phyloP scores from a whole-genome alignment of 2,113 vertebrate species.

The Megalops atlanticus region DNA sequence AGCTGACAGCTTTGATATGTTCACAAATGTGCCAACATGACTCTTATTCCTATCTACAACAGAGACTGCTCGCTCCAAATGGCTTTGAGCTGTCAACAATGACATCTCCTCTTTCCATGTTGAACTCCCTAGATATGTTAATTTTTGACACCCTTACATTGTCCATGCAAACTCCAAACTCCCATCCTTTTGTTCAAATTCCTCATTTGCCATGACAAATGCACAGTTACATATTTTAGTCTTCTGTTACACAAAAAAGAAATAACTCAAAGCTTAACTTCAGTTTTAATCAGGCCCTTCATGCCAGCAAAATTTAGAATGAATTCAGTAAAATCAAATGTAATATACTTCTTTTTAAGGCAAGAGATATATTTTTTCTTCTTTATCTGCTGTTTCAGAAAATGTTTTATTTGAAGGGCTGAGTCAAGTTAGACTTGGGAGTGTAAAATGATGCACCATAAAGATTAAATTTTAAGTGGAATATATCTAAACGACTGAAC shows the following conservation, averaged over 20 bases:
- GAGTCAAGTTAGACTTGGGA: neutral
- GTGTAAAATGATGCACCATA: slow-evolving; percentile 56
- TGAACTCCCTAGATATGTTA: slow-evolving; percentile 37
- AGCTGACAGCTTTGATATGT: slow-evolving; percentile 20
- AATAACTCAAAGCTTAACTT: neutral
- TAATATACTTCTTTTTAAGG: slow-evolving; percentile 42
- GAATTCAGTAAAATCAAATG: slow-evolving; percentile 40
- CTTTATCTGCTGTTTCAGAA: slow-evolving; percentile 59
- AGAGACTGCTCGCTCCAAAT: slow-evolving; percentile 27
- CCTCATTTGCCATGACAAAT: no score
- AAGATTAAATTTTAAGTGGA: slow-evolving; percentile 54
- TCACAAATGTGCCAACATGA: slow-evolving; percentile 20
- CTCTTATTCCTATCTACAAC: slow-evolving; percentile 34
- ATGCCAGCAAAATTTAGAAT: slow-evolving; percentile 25
- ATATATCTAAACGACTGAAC: slow-evolving; percentile 57
- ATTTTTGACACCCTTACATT: slow-evolving; percentile 34
- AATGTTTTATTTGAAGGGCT: slow-evolving; percentile 55
- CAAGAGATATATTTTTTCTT: slow-evolving; percentile 39
- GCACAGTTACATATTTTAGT: no score
- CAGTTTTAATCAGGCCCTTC: neutral
- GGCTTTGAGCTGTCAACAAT: slow-evolving; percentile 46
- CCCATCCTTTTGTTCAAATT: slow-evolving; percentile 20
- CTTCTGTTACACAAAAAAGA: no score
- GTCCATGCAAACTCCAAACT: slow-evolving; percentile 10
- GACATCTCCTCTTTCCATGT: slow-evolving; percentile 33